Conservation (phyloP, 2,888 invertebrate species). For the Diachrysia chrysitis region DNA sequence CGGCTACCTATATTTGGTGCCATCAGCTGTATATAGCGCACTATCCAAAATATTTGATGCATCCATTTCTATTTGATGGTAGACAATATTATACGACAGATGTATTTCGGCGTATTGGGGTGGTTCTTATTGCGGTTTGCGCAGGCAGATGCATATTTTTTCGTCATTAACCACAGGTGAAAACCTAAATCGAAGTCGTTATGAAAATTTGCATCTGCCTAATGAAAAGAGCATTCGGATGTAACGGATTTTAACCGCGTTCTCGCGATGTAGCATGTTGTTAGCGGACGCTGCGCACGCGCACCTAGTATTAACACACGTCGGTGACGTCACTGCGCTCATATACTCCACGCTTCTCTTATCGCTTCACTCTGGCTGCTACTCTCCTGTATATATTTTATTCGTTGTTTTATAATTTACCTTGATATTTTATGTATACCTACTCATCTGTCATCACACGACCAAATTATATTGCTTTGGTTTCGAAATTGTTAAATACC, state of each 20-base stretch:
- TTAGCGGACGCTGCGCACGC: slow-evolving; percentile 65
- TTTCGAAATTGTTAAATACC: slow-evolving; percentile 40
- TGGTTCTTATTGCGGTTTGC: slow-evolving; percentile 55
- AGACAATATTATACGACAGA: slow-evolving; percentile 8
- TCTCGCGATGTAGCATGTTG: slow-evolving; percentile 68
- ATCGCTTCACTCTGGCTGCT: slow-evolving; percentile 76
- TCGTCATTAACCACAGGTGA: slow-evolving; percentile 26
- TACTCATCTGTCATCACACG: slow-evolving; percentile 57
- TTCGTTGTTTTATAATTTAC: slow-evolving; percentile 63
- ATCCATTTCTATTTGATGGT: slow-evolving; percentile 8
- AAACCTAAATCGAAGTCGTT: slow-evolving; percentile 23
- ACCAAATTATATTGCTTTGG: slow-evolving; percentile 78
- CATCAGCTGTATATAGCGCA: slow-evolving; percentile 30
- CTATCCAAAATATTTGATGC: slow-evolving; percentile 6
- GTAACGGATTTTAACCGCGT: slow-evolving; percentile 65
- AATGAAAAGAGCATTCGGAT: slow-evolving; percentile 61
- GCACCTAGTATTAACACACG: slow-evolving; percentile 70
- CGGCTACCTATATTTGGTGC: slow-evolving; percentile 24
- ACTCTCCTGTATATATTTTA: slow-evolving; percentile 74
- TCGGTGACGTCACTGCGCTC: slow-evolving; percentile 66
- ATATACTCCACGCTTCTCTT: slow-evolving; percentile 72
- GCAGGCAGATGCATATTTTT: slow-evolving; percentile 65
- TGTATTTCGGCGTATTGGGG: slow-evolving; percentile 66
- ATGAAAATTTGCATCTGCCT: slow-evolving; percentile 63
- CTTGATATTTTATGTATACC: slow-evolving; percentile 40